Evolutionary conservation across 2,888 invertebrate species (phyloP).

Genomic region (Automeris io): DNA sequence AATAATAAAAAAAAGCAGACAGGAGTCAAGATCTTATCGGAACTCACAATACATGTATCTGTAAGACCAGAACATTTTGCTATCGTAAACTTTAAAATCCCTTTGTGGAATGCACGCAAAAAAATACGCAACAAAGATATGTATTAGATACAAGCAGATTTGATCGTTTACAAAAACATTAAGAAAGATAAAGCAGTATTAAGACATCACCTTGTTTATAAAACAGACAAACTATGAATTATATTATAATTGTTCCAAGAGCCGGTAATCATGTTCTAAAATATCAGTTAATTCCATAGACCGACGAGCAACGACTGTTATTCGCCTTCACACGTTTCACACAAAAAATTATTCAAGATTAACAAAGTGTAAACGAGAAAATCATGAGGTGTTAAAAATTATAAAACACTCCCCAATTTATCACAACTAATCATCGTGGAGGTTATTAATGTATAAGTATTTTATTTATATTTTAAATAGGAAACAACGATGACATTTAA

Average conservation of each 20-base stretch:
- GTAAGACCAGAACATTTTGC: conserved; percentile 50
- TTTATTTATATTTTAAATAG: conserved; percentile 54
- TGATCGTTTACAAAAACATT: conserved; percentile 8
- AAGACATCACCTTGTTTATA: not conserved
- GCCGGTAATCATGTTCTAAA: not conserved
- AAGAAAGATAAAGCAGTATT: conserved; percentile 12
- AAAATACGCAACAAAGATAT: conserved; percentile 8
- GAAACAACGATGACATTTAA: conserved; percentile 71
- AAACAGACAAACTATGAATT: conserved; percentile 7
- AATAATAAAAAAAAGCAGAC: conserved; percentile 9
- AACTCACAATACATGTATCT: conserved; percentile 39
- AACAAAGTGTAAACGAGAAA: conserved; percentile 37
- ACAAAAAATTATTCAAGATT: conserved; percentile 31
- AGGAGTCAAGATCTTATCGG: conserved; percentile 30
- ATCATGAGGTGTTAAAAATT: conserved; percentile 37
- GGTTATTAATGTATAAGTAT: conserved; percentile 52
- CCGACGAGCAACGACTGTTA: conserved; percentile 3
- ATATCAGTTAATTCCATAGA: conserved; percentile 6
- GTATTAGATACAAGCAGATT: conserved; percentile 5
- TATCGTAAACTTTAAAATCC: conserved; percentile 14
- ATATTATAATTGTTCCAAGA: conserved; percentile 12
- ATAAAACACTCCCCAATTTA: conserved; percentile 36
- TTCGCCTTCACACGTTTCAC: conserved; percentile 22
- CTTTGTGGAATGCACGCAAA: conserved; percentile 9
- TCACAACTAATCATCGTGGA: conserved; percentile 38